phyloP scores from a whole-genome alignment of 2,797 vertebrate species.

The Sparidentex hasta region DNA sequence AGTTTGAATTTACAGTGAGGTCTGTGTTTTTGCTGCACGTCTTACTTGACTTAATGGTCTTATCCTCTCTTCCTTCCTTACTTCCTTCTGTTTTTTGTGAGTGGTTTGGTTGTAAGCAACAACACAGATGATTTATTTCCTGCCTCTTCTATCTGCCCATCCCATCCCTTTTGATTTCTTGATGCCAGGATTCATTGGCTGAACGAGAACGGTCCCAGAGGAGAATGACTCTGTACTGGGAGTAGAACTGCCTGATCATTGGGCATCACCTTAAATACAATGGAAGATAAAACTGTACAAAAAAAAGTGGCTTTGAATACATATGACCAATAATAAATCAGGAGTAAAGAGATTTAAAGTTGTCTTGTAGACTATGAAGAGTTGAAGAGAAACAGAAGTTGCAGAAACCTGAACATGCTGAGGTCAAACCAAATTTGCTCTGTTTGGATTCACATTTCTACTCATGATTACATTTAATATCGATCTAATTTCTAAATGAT shows the following conservation, averaged over 20 bases:
- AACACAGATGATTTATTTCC: constrained; percentile 29
- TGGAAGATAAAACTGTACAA: neutral
- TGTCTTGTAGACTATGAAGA: neutral
- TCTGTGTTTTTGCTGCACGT: constrained; percentile 2
- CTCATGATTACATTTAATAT: neutral
- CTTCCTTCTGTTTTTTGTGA: constrained; percentile 16
- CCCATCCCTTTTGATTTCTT: neutral
- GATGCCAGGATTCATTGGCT: neutral
- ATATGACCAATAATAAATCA: neutral
- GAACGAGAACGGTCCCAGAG: neutral
- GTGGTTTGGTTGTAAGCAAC: constrained; percentile 35
- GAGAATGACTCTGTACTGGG: neutral
- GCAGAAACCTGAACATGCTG: neutral
- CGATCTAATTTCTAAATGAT: neutral
- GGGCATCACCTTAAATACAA: neutral
- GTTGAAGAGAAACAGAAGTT: too few species aligned
- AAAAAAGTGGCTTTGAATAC: too few species aligned
- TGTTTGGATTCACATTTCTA: constrained; percentile 11
- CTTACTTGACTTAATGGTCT: constrained; percentile 32
- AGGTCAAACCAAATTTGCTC: neutral
- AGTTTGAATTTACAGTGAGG: constrained; percentile 10
- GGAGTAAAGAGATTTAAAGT: neutral
- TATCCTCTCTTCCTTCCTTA: neutral
- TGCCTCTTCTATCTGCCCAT: constrained; percentile 11
- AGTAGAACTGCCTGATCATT: too few species aligned